Base-by-base conservation (phyloP, 92 coral and sea anemone species). In the Montipora capitata region DNA sequence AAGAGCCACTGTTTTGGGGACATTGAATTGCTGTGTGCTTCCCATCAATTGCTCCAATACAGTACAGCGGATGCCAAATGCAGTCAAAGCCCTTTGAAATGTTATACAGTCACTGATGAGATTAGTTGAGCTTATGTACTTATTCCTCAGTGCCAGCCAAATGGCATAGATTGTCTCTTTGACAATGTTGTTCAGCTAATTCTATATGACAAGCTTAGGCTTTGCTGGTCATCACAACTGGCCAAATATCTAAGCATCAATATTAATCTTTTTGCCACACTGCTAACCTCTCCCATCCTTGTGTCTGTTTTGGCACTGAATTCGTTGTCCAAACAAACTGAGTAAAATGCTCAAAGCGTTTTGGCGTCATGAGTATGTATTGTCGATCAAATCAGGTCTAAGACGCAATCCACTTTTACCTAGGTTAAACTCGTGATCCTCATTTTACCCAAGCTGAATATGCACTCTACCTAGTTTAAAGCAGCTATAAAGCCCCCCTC, bases 1-100 rank as follows among this genome's bases (percentile, higher is more conserved):
- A 20, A 20, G 27, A 20, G 27, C 27, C 27, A 0, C 27, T 64
- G 66, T 87, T 87, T 51, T 35, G 59, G 65, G 91, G 91, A 75
- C 94, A 86, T 58, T 86, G 78, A 61, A 91, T 80, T 58, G 85
- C 88, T 43, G 87, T 61, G 51, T 91, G 94, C 65, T 91, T 91
- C n/a, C 27, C 27, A 0, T 20, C 27, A 20, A 20, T 20, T 20
- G 27, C 27, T 20, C 27, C 27, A 20, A 20, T 81, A 70, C 94
- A 91, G 76, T 87, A 87, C 10, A 88, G 94, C 27, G 81, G 59
- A 62, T 91, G 82, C 91, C 88, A 91, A 7, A 39, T 40, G 27
- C 40, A 62, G 61, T 87, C 91, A 81, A 91, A 80, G 72, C 74
- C 88, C 43, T 56, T 62, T 49, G 91, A 63, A 86, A 86, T 91